These are phyloP conservation scores for Lasaia peninsularis DNA, from an alignment of 1,140 invertebrate genomes.

Conservation along the genomic window DNA sequence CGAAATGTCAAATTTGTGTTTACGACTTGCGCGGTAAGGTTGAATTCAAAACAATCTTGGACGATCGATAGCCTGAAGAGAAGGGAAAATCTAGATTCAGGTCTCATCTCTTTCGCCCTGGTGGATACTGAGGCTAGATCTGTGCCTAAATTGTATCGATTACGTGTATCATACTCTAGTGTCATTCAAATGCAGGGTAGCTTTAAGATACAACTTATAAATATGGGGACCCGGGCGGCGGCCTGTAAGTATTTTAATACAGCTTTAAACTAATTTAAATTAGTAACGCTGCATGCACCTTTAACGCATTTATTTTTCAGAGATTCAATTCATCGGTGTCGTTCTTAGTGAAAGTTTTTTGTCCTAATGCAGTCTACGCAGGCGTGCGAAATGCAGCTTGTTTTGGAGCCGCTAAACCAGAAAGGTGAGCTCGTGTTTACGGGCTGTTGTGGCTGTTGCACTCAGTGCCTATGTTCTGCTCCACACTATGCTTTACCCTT, in stretches of 20 bases:
- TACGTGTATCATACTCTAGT: slow-evolving; percentile 42
- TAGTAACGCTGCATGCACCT: slow-evolving; percentile 42
- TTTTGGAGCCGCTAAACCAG: slow-evolving; percentile 59
- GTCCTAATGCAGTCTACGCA: slow-evolving; percentile 63
- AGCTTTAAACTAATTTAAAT: slow-evolving; percentile 37
- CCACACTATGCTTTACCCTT: slow-evolving; percentile 29
- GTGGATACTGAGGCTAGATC: slow-evolving; percentile 26
- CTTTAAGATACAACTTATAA: slow-evolving; percentile 82
- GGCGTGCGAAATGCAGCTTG: slow-evolving; percentile 59
- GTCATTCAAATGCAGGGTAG: slow-evolving; percentile 74
- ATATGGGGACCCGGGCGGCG: slow-evolving; percentile 85
- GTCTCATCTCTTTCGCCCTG: slow-evolving; percentile 69
- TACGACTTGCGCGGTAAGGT: slow-evolving; percentile 32
- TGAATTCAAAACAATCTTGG: slow-evolving; percentile 25
- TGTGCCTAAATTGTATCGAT: slow-evolving; percentile 62
- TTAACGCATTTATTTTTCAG: slow-evolving; percentile 74
- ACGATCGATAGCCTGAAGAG: slow-evolving; percentile 66
- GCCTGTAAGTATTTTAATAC: slow-evolving; percentile 80
- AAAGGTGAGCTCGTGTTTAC: slow-evolving; percentile 68
- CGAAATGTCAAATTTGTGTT: background rate
- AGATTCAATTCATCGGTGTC: slow-evolving; percentile 50
- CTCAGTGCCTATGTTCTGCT: slow-evolving; percentile 34
- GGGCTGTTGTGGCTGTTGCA: slow-evolving; percentile 55
- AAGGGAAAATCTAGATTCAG: slow-evolving; percentile 68
- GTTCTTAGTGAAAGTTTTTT: slow-evolving; percentile 70